Evolutionary conservation across 1,140 invertebrate genomes (phyloP).

Genomic region (Aricia agestis): DNA sequence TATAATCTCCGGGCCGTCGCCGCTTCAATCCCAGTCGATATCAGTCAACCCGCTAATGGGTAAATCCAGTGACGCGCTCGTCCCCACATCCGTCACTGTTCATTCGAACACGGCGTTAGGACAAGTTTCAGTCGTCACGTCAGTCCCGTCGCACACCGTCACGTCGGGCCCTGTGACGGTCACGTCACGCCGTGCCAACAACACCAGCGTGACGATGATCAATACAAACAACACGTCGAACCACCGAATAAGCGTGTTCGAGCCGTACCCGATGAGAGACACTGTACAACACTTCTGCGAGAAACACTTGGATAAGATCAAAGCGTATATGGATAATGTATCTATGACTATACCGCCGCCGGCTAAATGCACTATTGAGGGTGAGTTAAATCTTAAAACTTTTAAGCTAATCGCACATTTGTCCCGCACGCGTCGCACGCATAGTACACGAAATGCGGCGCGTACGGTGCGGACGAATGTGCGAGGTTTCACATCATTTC

Average conservation of each 20-base stretch:
- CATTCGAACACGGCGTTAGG: conserved; percentile 63
- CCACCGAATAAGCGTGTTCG: conserved; percentile 89
- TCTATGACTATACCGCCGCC: conserved; percentile 90
- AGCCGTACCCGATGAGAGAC: conserved; percentile 91
- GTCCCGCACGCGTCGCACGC: too few species aligned
- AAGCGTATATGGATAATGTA: conserved; percentile 92
- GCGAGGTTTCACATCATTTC: too few species aligned
- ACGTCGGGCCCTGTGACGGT: conserved; percentile 79
- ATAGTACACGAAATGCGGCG: too few species aligned
- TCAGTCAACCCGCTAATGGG: conserved; percentile 63
- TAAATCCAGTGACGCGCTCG: conserved; percentile 59
- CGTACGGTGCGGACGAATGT: too few species aligned
- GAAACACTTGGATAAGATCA: conserved; percentile 94
- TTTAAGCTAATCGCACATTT: too few species aligned
- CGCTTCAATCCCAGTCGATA: conserved; percentile 59
- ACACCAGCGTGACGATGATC: conserved; percentile 83
- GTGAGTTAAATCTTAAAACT: too few species aligned
- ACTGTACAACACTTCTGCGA: conserved; percentile 96
- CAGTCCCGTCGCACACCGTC: conserved; percentile 52
- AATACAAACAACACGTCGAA: conserved; percentile 72
- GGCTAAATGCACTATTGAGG: conserved; percentile 93
- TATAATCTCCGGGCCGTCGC: conserved; percentile 43
- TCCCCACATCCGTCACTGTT: conserved; percentile 57
- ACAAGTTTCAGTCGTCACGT: conserved; percentile 58
- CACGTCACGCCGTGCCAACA: conserved; percentile 80